A percentile compares a stretch with the other conserved stretches of the same genome.
These are phyloP conservation scores for Andrena flavipes DNA, from an alignment of 2,888 invertebrate species.

Conservation along the genomic window DNA sequence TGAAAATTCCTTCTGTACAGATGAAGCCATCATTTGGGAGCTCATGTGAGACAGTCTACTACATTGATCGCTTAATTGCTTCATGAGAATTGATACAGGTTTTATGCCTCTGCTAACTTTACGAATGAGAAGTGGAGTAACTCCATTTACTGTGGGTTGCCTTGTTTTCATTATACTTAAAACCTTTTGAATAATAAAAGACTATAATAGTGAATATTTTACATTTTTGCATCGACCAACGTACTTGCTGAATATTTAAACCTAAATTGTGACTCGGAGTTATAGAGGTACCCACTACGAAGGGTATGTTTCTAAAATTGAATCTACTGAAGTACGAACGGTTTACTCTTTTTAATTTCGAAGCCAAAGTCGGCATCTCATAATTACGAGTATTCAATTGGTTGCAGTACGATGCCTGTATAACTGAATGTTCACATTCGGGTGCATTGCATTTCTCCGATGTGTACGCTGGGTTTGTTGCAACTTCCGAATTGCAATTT, in stretches of 20 bases:
- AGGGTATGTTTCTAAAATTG: slow-evolving; percentile 87
- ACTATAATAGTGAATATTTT: slow-evolving; percentile 2
- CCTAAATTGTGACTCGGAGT: slow-evolving; percentile 89
- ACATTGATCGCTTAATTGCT: slow-evolving; percentile 58
- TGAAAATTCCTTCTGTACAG: slow-evolving; percentile 14
- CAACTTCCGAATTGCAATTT: slow-evolving; percentile 23
- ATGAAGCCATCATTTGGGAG: slow-evolving; percentile 4
- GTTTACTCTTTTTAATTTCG: slow-evolving; percentile 88
- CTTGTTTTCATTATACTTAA: slow-evolving; percentile 80
- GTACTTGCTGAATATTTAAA: slow-evolving; percentile 88
- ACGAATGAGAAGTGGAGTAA: slow-evolving; percentile 76
- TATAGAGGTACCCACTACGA: slow-evolving; percentile 87
- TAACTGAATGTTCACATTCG: slow-evolving; percentile 32
- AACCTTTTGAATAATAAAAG: slow-evolving; percentile 67
- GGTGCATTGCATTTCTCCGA: slow-evolving; percentile 28
- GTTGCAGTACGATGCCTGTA: slow-evolving; percentile 60
- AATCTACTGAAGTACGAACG: slow-evolving; percentile 86
- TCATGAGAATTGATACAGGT: slow-evolving; percentile 74
- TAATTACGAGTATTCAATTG: slow-evolving; percentile 82
- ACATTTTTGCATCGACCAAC: slow-evolving; percentile 23
- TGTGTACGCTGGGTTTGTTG: neutral
- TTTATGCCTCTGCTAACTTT: slow-evolving; percentile 78
- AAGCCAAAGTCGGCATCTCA: slow-evolving; percentile 89
- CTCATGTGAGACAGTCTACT: slow-evolving; percentile 34
- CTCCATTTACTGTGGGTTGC: slow-evolving; percentile 71